Conservation (phyloP, 2,113 vertebrate species). For the Xenopus laevis region DNA sequence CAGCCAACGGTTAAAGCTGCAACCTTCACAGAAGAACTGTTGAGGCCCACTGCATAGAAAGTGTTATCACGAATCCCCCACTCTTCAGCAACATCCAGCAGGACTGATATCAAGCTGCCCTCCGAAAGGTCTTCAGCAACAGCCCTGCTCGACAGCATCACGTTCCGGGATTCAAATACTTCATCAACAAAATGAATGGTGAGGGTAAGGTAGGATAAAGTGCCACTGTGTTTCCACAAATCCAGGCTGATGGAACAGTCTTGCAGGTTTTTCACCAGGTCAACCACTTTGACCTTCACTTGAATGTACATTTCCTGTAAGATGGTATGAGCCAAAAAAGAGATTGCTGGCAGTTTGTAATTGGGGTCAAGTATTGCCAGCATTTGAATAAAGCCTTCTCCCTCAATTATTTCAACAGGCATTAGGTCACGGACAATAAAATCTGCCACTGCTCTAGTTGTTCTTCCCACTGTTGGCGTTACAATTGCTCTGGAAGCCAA, state of each 20-base stretch:
- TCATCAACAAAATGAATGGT: slow-evolving; percentile 62
- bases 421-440: slow-evolving; percentile 66
- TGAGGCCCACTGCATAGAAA: slow-evolving; percentile 35
- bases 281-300: slow-evolving; percentile 38
- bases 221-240: slow-evolving; percentile 62
- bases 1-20: slow-evolving; percentile 25
- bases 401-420: slow-evolving; percentile 59
- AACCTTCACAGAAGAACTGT: slow-evolving; percentile 13
- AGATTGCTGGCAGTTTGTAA: slow-evolving; percentile 55
- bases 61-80: slow-evolving; percentile 58
- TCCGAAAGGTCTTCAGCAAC: slow-evolving; percentile 41
- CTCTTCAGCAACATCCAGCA: slow-evolving; percentile 56
- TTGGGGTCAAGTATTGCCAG: slow-evolving; percentile 58
- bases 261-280: slow-evolving; percentile 49
- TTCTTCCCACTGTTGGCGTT: slow-evolving; percentile 34
- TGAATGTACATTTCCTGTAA: slow-evolving; percentile 47
- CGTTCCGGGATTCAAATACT: slow-evolving; percentile 55
- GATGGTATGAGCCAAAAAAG: slow-evolving; percentile 49
- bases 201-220: slow-evolving; percentile 61
- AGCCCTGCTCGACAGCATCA: slow-evolving; percentile 56
- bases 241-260: slow-evolving; percentile 58
- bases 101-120: slow-evolving; percentile 50
- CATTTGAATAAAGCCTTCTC: slow-evolving; percentile 64
- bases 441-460: slow-evolving; percentile 57
- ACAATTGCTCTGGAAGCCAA: slow-evolving; percentile 6